These are phyloP conservation scores for Anoplopoma fimbria DNA, from an alignment of 2,113 vertebrate species.

Conservation along the genomic window DNA sequence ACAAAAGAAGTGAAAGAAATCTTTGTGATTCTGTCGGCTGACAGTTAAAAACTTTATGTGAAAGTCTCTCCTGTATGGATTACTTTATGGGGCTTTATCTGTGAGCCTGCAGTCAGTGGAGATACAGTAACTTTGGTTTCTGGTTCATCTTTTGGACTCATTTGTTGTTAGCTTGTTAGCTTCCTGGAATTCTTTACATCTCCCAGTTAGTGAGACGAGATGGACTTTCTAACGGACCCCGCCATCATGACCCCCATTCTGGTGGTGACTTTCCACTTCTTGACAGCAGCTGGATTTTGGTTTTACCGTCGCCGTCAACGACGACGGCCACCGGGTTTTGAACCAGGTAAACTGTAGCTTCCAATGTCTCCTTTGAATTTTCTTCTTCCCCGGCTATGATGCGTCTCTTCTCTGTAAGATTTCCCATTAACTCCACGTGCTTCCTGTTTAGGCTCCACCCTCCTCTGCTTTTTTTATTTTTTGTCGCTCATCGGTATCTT, in stretches of 20 bases:
- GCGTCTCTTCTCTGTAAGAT: not conserved
- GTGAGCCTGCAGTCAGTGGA: not conserved
- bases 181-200: not conserved
- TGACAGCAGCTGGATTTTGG: slow-evolving; percentile 82
- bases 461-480: not conserved
- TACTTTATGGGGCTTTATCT: not conserved
- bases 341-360: slow-evolving; percentile 58
- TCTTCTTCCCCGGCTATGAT: not conserved
- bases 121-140: not conserved
- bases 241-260: slow-evolving; percentile 72
- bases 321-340: not conserved
- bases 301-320: slow-evolving; percentile 65
- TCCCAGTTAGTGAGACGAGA: not conserved
- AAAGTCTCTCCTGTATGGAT: not conserved
- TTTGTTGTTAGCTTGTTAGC: not conserved
- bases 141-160: not conserved
- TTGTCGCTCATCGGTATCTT: slow-evolving; percentile 2
- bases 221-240: slow-evolving; percentile 77
- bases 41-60: not conserved
- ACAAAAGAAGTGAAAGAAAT: slow-evolving; percentile 48
- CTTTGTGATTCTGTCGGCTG: not conserved
- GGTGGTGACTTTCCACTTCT: slow-evolving; percentile 76
- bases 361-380: not conserved
- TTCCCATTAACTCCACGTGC: not conserved
- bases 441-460: slow-evolving; percentile 73